These are phyloP conservation scores for Pachymerium ferrugineum DNA, from an alignment of 2,888 invertebrate genomes.

Conservation along the genomic window DNA sequence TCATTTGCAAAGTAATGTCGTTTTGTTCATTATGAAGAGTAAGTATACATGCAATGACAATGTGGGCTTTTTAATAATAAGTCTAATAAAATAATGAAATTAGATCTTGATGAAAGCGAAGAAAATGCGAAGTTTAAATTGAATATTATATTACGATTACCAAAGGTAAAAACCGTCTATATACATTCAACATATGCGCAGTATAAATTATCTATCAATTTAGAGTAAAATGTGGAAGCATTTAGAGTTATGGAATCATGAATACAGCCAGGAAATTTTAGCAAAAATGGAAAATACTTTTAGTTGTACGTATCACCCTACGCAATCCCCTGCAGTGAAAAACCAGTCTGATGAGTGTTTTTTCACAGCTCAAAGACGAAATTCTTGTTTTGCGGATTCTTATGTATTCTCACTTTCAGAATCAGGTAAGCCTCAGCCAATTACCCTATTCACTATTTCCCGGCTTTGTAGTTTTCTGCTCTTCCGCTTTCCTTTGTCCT, in stretches of 20 bases:
- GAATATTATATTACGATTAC: background rate
- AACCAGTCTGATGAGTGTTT: too few species aligned
- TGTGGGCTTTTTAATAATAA: too few species aligned
- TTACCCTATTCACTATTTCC: background rate
- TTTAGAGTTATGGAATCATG: background rate
- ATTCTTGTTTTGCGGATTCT: background rate
- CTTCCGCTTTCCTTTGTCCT: background rate
- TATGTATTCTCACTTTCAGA: background rate
- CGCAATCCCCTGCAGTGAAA: too few species aligned
- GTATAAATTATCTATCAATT: background rate
- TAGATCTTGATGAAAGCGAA: background rate
- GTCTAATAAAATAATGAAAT: background rate
- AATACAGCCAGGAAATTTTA: background rate
- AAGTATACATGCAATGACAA: too few species aligned
- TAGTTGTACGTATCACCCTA: background rate
- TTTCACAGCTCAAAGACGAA: background rate
- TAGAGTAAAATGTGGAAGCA: background rate
- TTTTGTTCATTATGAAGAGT: slow-evolving; percentile 2
- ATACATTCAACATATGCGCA: background rate
- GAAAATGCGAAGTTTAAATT: background rate
- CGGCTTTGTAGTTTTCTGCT: background rate
- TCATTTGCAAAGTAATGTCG: background rate
- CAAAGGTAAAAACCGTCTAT: background rate
- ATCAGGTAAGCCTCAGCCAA: background rate
- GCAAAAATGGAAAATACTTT: background rate